Evolutionary conservation across 2,888 invertebrate species (phyloP), one percentile per base, ranked within the genome.

Genomic region (Anoplius nigerrimus): DNA sequence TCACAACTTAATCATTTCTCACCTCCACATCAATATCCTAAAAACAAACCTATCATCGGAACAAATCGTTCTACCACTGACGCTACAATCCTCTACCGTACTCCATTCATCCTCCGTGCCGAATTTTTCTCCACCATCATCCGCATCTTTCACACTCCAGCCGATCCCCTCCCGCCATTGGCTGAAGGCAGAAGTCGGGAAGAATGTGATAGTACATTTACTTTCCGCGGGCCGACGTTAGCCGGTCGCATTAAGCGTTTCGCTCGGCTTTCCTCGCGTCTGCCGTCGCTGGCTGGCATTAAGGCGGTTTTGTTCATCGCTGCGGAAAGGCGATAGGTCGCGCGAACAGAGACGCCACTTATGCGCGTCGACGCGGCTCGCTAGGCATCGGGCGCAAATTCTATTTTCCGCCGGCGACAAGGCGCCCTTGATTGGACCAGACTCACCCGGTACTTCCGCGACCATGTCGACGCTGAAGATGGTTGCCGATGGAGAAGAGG

Each of bases 261-360:
- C 53, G 15, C 6, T 20, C 53, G 53, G 13, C 8, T 18, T 58
- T 65, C 58, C 61, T 60, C 60, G 67, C 71, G 68, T 83, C 82
- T 79, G n/a, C n/a, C 74, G 84, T 82, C 79, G 81, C 71, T n/a
- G 75, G 72, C 66, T 75, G 63, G 72, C 75, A 74, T 81, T 81
- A 82, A 80, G 74, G 77, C 69, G 70, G 68, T 54, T 74, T 74
- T 82, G 86, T 78, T 82, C 84, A 84, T 71, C 81, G 80, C 84
- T 86, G 86, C 80, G 86, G 87, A 87, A 87, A 87, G 81, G 82
- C 83, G 87, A 87, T 87, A 87, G 85, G 75, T 73, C 69, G 55
- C 66, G 69, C 70, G 62, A 24, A 55, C 59, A 67, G 45, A 62
- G 59, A 54, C 59, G 66, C 51, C 67, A 58, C 62, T 66, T 65